Evolutionary conservation across 2,797 vertebrate genomes (phyloP).

Genomic region (Oryzias sinensis): DNA sequence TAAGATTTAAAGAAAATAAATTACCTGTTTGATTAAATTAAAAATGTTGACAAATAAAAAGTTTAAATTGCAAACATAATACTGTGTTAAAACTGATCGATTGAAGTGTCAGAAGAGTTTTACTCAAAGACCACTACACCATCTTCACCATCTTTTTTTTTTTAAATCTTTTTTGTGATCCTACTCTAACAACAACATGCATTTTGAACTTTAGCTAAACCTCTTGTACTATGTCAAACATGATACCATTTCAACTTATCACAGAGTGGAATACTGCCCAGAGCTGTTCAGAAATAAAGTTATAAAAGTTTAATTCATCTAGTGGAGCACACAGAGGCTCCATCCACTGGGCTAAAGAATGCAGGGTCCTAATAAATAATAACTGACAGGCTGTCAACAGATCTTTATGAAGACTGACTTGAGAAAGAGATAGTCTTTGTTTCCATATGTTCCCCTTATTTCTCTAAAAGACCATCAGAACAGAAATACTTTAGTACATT

Average conservation of each 20-base stretch:
- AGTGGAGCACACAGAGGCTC: conserved; percentile 25
- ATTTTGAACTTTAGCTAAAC: no score
- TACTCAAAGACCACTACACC: no score
- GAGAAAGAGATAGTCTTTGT: conserved; percentile 1
- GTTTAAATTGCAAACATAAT: no score
- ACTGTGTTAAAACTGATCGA: no score
- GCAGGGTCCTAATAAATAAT: conserved; percentile 50
- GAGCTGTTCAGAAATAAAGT: conserved; percentile 19
- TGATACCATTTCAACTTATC: conserved; percentile 4
- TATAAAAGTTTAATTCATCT: conserved; percentile 45
- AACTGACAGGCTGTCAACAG: conserved; percentile 25
- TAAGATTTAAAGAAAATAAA: no score
- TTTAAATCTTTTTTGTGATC: no score
- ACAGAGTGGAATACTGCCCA: conserved; percentile 12
- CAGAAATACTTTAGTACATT: conserved; percentile 38
- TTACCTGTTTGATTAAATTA: no score
- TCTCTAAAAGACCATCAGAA: conserved; percentile 9
- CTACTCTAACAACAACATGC: no score
- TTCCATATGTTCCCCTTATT: conserved; percentile 24
- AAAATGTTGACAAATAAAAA: no score
- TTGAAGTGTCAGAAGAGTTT: no score
- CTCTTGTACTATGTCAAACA: conserved; percentile 2
- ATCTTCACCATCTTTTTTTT: no score
- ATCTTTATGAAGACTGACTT: conserved; percentile 37
- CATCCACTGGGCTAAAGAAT: conserved; percentile 31